Evolutionary conservation across 2,888 invertebrate species (phyloP).

Genomic region (Steinernema scapterisci): DNA sequence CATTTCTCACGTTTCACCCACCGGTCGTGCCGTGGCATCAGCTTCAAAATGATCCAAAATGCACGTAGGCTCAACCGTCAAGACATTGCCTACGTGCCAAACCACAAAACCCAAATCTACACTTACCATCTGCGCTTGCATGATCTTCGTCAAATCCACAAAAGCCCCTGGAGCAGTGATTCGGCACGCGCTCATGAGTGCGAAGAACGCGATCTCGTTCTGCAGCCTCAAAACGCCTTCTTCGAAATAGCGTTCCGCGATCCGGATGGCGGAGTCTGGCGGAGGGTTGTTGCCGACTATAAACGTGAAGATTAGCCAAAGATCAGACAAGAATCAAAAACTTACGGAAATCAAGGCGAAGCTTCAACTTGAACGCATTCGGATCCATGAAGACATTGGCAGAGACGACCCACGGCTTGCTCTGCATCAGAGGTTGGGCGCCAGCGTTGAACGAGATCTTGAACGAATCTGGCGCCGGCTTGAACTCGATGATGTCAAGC

Average conservation of each 20-base stretch:
- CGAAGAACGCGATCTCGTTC: slow-evolving; percentile 46
- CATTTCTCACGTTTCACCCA: too few relatives aligned
- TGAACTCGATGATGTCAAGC: not conserved
- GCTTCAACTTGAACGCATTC: slow-evolving; percentile 2
- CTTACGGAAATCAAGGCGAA: slow-evolving; percentile 11
- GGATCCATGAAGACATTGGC: slow-evolving; percentile 3
- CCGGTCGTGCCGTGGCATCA: too few relatives aligned
- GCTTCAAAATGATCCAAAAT: too few relatives aligned
- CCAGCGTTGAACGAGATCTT: not conserved
- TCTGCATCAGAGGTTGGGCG: not conserved
- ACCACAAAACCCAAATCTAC: too few relatives aligned
- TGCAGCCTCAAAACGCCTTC: slow-evolving; percentile 35
- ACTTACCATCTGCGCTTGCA: slow-evolving; percentile 54
- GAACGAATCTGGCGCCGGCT: not conserved
- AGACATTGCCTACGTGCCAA: too few relatives aligned
- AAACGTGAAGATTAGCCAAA: too few relatives aligned
- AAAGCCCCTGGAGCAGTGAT: slow-evolving; percentile 44
- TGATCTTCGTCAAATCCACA: slow-evolving; percentile 48
- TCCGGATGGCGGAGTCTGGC: slow-evolving; percentile 33
- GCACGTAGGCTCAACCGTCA: too few relatives aligned
- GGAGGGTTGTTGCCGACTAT: slow-evolving; percentile 33
- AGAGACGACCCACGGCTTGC: slow-evolving; percentile 3
- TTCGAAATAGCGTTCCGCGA: slow-evolving; percentile 45
- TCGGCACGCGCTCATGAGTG: slow-evolving; percentile 46
- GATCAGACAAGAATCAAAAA: not conserved